Evolutionary conservation across 2,113 vertebrate genomes (phyloP), one percentile per base, ranked within the genome.

Genomic region (Danionella cerebrum): DNA sequence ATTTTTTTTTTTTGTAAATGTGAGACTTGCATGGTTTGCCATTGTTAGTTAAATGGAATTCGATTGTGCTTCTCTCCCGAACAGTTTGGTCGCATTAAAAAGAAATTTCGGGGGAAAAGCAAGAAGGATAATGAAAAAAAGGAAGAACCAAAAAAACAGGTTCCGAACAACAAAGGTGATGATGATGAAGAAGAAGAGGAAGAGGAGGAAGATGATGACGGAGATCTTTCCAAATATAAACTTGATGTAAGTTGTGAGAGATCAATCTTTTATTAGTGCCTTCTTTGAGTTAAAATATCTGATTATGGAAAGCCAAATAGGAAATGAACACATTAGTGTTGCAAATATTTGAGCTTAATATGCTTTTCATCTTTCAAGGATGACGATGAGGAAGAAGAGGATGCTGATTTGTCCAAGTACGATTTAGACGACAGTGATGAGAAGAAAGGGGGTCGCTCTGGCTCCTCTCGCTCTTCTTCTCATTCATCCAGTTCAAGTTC

Each of bases 1-100:
- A 2, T 11, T 18, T 18, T 3, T 44, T 29, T 7, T 54, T 33
- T 29, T 31, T 12, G 1, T 25, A 16, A 27, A 25, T n/a, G 16
- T 24, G 14, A 55, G 29, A 36, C 29, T 36, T 58, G 33, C 38
- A 7, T 12, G 1, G 19, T 51, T 24, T 47, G 14, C 3, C 5
- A 16, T 14, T n/a, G 2, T 14, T 27, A 6, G 27, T 7, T 27
- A 19, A 33, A 12, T 5, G n/a, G n/a, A n/a, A n/a, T n/a, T n/a
- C n/a, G n/a, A 5, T 38, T 13, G 6, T 25, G 13, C 48, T 9
- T 11, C 3, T 47, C 9, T 62, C 14, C 39, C 5, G 57, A 13
- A 27, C 69, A 99, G 96, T 99, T 99, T 89, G 96, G 96, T 5
- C 91, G 96, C 72, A 99, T 98, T 84, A 99, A 98, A 91, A 99